These are phyloP conservation scores for Alca torda DNA, from an alignment of 2,797 vertebrate species.

Conservation along the genomic window DNA sequence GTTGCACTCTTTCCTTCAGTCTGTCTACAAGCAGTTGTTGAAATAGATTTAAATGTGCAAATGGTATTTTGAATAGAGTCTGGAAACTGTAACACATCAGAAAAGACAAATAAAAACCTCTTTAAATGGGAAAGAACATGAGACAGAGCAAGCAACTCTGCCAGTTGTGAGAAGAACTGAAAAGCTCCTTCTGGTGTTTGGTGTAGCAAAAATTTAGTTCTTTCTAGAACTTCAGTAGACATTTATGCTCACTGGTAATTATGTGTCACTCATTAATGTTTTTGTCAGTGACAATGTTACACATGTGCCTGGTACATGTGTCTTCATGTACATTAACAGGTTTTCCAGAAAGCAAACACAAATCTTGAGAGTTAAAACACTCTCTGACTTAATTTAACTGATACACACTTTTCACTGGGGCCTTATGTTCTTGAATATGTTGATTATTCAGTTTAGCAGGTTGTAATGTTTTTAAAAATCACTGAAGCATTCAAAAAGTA, in stretches of 20 bases:
- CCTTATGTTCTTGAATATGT: background rate
- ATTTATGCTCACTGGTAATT: background rate
- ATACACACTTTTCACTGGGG: background rate
- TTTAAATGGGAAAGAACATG: background rate
- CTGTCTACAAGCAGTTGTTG: conserved; percentile 39
- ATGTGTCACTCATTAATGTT: background rate
- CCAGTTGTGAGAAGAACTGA: background rate
- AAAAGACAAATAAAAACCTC: background rate
- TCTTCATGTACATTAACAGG: background rate
- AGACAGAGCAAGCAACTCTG: background rate
- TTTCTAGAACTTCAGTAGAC: background rate
- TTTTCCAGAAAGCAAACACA: background rate
- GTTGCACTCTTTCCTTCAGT: conserved; percentile 18
- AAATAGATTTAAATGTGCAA: conserved; percentile 61
- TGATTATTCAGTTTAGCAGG: background rate
- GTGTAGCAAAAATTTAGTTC: background rate
- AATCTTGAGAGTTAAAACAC: background rate
- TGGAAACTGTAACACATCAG: conserved; percentile 52
- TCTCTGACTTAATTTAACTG: background rate
- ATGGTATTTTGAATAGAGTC: conserved; percentile 35
- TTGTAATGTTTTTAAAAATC: background rate
- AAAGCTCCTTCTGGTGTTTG: background rate
- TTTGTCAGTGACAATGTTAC: background rate
- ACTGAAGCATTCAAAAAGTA: background rate
- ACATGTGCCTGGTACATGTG: background rate